Conservation (phyloP, 2,113 vertebrate genomes). For the Cavia porcellus region DNA sequence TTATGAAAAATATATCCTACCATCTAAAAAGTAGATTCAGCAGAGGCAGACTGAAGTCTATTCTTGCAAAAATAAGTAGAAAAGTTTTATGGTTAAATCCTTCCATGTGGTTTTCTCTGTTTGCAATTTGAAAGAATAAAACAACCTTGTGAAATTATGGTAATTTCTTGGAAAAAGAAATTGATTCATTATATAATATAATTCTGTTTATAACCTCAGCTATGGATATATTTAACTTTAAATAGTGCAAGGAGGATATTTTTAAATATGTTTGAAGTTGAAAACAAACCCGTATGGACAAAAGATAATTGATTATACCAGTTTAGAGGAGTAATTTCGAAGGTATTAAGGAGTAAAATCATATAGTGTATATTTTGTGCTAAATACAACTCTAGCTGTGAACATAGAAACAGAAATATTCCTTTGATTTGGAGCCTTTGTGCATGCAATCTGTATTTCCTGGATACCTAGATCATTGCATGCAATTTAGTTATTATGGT, state of each 20-base stretch:
- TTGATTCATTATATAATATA: not conserved
- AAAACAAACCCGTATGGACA: not conserved
- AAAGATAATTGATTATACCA: not conserved
- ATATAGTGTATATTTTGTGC: not conserved
- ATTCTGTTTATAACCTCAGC: constrained; percentile 4
- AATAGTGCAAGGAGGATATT: not conserved
- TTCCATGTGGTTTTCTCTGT: not conserved
- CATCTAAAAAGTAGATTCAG: constrained; percentile 53
- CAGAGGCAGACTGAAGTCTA: not conserved
- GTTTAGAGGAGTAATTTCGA: constrained; percentile 43
- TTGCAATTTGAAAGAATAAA: constrained; percentile 15
- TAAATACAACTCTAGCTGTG: not conserved
- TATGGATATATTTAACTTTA: constrained; percentile 20
- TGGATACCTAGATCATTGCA: not conserved
- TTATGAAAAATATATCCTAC: constrained; percentile 79
- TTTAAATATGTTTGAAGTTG: constrained; percentile 37
- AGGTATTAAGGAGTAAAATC: not conserved
- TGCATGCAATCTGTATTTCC: not conserved
- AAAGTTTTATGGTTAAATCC: not conserved
- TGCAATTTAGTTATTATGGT: not conserved
- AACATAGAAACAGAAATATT: not conserved
- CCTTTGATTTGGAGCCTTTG: not conserved
- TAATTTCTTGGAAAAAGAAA: constrained; percentile 50
- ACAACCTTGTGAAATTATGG: not conserved
- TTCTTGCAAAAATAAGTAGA: constrained; percentile 7